phyloP scores from a whole-genome alignment of 2,113 vertebrate genomes.

The Cheilinus undulatus region DNA sequence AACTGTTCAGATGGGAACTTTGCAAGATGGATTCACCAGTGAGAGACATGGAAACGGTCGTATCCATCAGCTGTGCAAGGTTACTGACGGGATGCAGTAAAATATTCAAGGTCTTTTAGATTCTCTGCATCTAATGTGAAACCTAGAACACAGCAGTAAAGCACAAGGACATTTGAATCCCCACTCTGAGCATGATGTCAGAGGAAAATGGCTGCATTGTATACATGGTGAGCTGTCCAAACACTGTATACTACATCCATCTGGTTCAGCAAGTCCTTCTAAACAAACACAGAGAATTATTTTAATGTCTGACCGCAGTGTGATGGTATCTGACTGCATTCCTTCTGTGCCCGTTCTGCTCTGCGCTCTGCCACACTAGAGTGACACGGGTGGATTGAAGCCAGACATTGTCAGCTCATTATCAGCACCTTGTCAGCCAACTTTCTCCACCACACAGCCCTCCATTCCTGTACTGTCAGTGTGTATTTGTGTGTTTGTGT shows the following conservation, averaged over 20 bases:
- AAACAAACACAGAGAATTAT: conserved; percentile 24
- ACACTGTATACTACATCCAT: conserved; percentile 7
- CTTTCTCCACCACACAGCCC: conserved; percentile 43
- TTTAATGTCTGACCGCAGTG: conserved; percentile 23
- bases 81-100: too few relatives aligned
- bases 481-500: conserved; percentile 30
- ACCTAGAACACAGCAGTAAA: neutral
- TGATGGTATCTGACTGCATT: conserved; percentile 38
- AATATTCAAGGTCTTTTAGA: too few relatives aligned
- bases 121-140: neutral
- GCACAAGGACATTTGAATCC: too few relatives aligned
- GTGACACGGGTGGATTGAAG: conserved; percentile 52
- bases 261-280: conserved; percentile 24
- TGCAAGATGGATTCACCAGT: too few relatives aligned
- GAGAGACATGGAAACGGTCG: too few relatives aligned
- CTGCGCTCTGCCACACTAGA: conserved; percentile 31
- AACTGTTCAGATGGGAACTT: too few relatives aligned
- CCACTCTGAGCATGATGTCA: neutral
- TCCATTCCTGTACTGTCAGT: conserved; percentile 22
- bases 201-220: neutral
- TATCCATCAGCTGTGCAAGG: too few relatives aligned
- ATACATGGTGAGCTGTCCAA: neutral
- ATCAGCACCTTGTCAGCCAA: conserved; percentile 64
- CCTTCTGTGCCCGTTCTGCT: conserved; percentile 14
- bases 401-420: conserved; percentile 68